These are phyloP conservation scores for Trichoplusia ni DNA, from an alignment of 1,140 invertebrate genomes.

Conservation along the genomic window DNA sequence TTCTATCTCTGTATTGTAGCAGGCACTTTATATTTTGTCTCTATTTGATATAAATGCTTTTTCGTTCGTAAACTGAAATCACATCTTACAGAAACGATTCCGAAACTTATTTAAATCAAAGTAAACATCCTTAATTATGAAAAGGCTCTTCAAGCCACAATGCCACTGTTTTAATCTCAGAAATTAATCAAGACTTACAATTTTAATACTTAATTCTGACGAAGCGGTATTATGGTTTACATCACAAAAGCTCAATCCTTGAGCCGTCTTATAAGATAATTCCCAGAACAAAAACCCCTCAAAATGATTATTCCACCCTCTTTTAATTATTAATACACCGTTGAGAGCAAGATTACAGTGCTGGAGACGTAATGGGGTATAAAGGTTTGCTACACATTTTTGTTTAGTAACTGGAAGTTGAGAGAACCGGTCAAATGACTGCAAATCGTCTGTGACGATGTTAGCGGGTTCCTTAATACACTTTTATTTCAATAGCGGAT, in stretches of 20 bases:
- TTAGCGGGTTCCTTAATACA: no score
- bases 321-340: slow-evolving; percentile 39
- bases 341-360: slow-evolving; percentile 8
- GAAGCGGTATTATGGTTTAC: slow-evolving; percentile 18
- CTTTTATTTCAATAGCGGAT: no score
- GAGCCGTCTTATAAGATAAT: slow-evolving; percentile 27
- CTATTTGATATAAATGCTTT: no score
- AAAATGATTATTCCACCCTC: slow-evolving; percentile 22
- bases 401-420: slow-evolving; percentile 6
- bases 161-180: slow-evolving; percentile 19
- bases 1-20: no score
- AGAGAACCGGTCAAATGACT: slow-evolving; percentile 10
- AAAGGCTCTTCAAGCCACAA: neutral
- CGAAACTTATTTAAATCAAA: neutral
- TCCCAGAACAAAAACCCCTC: slow-evolving; percentile 26
- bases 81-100: neutral
- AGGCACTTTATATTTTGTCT: no score
- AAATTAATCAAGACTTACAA: slow-evolving; percentile 25
- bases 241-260: slow-evolving; percentile 15
- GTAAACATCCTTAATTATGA: slow-evolving; percentile 18
- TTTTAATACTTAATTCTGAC: slow-evolving; percentile 27
- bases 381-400: neutral
- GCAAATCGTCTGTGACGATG: no score
- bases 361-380: slow-evolving; percentile 7
- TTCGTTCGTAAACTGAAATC: neutral